A percentile compares a stretch with the other conserved stretches of the same genome.
These are phyloP conservation scores for Ochropacha duplaris DNA, from an alignment of 2,888 invertebrate species.

Conservation along the genomic window DNA sequence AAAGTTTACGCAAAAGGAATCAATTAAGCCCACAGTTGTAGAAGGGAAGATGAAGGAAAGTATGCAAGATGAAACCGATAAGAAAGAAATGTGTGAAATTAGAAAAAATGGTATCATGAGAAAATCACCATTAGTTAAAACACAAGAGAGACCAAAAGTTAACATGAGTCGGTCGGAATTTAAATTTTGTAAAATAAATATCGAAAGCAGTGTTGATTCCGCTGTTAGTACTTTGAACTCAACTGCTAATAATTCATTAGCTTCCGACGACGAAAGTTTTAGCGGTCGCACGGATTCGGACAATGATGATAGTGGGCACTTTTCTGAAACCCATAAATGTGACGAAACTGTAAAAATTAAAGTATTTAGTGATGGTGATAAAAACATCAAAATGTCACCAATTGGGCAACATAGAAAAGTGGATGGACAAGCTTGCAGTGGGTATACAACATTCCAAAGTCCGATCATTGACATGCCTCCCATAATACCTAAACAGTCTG, in stretches of 20 bases:
- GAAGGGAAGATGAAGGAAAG: conserved; percentile 76
- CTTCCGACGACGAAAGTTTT: conserved; percentile 79
- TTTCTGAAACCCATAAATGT: conserved; percentile 73
- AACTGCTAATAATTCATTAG: conserved; percentile 78
- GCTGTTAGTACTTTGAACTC: conserved; percentile 83
- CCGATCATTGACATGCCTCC: conserved; percentile 77
- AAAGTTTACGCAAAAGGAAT: conserved; percentile 56
- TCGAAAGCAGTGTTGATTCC: conserved; percentile 76
- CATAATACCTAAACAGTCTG: conserved; percentile 70
- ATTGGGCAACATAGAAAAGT: conserved; percentile 71
- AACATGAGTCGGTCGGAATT: conserved; percentile 81
- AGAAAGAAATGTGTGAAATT: conserved; percentile 68
- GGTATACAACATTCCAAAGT: conserved; percentile 77
- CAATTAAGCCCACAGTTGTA: conserved; percentile 69
- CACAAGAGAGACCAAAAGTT: conserved; percentile 86
- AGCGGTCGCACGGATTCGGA: conserved; percentile 83
- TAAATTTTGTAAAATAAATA: conserved; percentile 80
- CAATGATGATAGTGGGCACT: conserved; percentile 81
- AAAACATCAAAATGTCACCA: conserved; percentile 71
- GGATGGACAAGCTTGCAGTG: conserved; percentile 70
- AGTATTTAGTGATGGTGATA: conserved; percentile 74
- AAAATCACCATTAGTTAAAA: conserved; percentile 85
- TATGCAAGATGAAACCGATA: conserved; percentile 74
- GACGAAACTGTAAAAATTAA: conserved; percentile 80
- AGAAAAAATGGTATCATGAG: conserved; percentile 79